Evolutionary conservation across 2,797 vertebrate genomes (phyloP).

Genomic region (Protosalanx chinensis): DNA sequence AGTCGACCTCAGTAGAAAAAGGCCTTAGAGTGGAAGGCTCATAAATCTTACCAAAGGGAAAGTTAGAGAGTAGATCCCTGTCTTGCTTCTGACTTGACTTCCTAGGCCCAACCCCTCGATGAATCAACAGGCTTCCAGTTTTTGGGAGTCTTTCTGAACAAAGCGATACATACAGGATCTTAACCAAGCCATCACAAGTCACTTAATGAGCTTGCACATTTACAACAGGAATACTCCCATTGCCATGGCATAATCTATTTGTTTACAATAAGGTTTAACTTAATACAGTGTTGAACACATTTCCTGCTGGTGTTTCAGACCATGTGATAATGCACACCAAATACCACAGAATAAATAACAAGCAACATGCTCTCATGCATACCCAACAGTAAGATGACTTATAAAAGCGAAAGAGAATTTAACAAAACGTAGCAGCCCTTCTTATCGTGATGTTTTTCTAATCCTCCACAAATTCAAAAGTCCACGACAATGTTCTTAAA

Average conservation of each 20-base stretch:
- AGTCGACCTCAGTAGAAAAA: conserved; percentile 1
- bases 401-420: neutral
- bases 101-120: conserved; percentile 23
- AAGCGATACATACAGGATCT: conserved; percentile 5
- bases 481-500: neutral
- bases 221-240: conserved; percentile 16
- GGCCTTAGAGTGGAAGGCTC: neutral
- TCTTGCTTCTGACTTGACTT: conserved; percentile 5
- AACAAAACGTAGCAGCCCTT: neutral
- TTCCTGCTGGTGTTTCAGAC: conserved; percentile 9
- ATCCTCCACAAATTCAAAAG: neutral
- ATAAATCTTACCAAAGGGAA: conserved; percentile 20
- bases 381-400: neutral
- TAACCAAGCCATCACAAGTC: neutral
- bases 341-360: neutral
- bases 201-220: conserved; percentile 19
- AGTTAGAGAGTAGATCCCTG: conserved; percentile 9
- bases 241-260: conserved; percentile 31
- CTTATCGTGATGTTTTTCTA: too few relatives aligned
- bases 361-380: neutral
- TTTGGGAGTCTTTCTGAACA: neutral
- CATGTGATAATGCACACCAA: conserved; percentile 12
- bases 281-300: conserved; percentile 16
- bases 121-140: neutral
- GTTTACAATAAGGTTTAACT: conserved; percentile 19